Evolutionary conservation across 2,113 vertebrate species (phyloP).

Genomic region (Tyrannus savana): DNA sequence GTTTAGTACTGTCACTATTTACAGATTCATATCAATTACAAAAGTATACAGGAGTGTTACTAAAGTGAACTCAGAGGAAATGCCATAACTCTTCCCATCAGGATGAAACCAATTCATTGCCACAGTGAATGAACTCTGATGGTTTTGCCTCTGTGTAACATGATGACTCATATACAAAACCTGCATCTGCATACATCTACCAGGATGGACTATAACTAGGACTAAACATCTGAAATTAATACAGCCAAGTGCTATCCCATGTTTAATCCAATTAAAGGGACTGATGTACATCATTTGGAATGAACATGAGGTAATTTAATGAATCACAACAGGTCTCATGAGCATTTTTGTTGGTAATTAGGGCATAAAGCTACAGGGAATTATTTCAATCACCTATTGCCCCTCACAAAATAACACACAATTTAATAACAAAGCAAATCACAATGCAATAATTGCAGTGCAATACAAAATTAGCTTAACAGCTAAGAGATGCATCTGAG

Average conservation of each 20-base stretch:
- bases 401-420: not conserved
- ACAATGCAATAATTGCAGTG: not conserved
- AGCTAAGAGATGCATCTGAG: not conserved
- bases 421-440: slow-evolving; percentile 29
- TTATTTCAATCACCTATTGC: not conserved
- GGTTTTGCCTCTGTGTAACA: not conserved
- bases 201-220: not conserved
- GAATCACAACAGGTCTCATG: slow-evolving; percentile 13
- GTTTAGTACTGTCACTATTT: not conserved
- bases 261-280: not conserved
- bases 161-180: not conserved
- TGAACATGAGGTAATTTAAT: not conserved
- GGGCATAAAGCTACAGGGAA: not conserved
- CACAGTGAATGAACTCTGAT: not conserved
- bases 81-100: not conserved
- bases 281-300: not conserved
- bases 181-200: not conserved
- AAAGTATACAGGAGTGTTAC: not conserved
- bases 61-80: not conserved
- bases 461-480: not conserved
- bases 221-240: not conserved
- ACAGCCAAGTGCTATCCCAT: not conserved
- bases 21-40: not conserved
- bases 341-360: slow-evolving; percentile 16
- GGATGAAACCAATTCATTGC: not conserved